A percentile compares a stretch with the other conserved stretches of the same genome.
phyloP scores from a whole-genome alignment of 2,797 vertebrate genomes.

The Choloepus didactylus region DNA sequence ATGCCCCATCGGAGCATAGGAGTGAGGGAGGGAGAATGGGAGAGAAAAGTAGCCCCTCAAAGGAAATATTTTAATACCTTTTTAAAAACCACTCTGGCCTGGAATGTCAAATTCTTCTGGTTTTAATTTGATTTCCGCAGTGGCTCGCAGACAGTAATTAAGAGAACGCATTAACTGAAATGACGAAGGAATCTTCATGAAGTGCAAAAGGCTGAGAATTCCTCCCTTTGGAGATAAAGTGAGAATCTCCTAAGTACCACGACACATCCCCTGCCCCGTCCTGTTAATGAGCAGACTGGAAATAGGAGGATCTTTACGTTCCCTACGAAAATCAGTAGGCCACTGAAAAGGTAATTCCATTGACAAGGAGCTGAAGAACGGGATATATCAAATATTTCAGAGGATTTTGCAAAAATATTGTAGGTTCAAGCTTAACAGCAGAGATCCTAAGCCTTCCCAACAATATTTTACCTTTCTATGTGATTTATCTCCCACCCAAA shows the following conservation, averaged over 20 bases:
- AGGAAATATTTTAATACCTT: not conserved
- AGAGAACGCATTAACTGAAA: constrained; percentile 43
- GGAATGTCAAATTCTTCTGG: constrained; percentile 31
- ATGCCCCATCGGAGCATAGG: constrained; percentile 65
- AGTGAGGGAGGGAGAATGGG: not conserved
- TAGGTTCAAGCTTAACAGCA: not conserved
- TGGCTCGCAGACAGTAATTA: constrained; percentile 64
- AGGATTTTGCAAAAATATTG: not conserved
- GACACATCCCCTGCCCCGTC: no score
- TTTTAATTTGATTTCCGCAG: not conserved
- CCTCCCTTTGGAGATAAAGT: not conserved
- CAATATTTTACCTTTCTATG: not conserved
- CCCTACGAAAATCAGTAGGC: not conserved
- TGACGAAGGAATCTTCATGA: not conserved
- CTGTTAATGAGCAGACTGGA: not conserved
- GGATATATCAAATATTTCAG: not conserved
- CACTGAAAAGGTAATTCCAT: not conserved
- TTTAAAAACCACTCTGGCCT: not conserved
- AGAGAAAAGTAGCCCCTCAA: not conserved
- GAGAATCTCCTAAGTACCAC: not conserved
- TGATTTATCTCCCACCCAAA: constrained; percentile 41
- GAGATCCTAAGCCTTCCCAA: not conserved
- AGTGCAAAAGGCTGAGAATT: not conserved
- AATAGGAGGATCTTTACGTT: constrained; percentile 12
- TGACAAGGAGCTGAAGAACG: not conserved